These are phyloP conservation scores for Aphrocallistes beatrix DNA, from an alignment of 37 sponge, comb jelly and placozoan species.

Conservation along the genomic window DNA sequence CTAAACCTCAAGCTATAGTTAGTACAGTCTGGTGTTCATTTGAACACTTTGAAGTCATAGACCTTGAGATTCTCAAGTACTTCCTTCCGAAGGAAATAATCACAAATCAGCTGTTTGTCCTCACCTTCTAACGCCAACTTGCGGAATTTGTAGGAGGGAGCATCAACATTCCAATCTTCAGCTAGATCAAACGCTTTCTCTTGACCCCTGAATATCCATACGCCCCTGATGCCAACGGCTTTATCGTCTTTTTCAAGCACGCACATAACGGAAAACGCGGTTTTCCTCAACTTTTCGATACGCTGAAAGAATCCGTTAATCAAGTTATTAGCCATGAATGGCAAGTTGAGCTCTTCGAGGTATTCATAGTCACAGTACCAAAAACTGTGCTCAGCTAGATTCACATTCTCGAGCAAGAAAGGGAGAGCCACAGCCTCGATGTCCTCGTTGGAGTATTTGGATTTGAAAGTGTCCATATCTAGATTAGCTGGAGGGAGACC, in stretches of 20 bases:
- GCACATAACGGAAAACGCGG: constrained; percentile 59
- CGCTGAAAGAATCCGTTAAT: constrained; percentile 78
- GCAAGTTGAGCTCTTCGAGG: constrained; percentile 42
- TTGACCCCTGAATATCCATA: constrained; percentile 83
- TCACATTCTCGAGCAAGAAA: constrained; percentile 80
- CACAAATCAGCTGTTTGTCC: constrained; percentile 34
- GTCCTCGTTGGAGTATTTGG: constrained; percentile 73
- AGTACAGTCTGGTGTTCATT: constrained; percentile 23
- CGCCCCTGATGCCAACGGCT: constrained; percentile 31
- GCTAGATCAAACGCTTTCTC: constrained; percentile 58
- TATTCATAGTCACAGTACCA: constrained; percentile 65
- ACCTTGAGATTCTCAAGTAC: constrained; percentile 47
- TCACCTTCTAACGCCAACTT: constrained; percentile 53
- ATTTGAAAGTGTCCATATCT: constrained; percentile 71
- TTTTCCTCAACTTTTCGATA: constrained; percentile 65
- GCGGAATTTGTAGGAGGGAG: constrained; percentile 57
- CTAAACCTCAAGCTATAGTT: background rate
- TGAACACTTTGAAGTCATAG: constrained; percentile 66
- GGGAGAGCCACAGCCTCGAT: constrained; percentile 59
- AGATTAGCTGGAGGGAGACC: constrained; percentile 36
- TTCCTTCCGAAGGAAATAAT: constrained; percentile 59
- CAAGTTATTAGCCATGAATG: constrained; percentile 76
- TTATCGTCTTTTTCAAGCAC: constrained; percentile 53
- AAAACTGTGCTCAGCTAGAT: constrained; percentile 69
- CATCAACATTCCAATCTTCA: constrained; percentile 77